These are phyloP conservation scores for Amphiprion ocellaris DNA, from an alignment of 2,113 vertebrate genomes.

Conservation along the genomic window DNA sequence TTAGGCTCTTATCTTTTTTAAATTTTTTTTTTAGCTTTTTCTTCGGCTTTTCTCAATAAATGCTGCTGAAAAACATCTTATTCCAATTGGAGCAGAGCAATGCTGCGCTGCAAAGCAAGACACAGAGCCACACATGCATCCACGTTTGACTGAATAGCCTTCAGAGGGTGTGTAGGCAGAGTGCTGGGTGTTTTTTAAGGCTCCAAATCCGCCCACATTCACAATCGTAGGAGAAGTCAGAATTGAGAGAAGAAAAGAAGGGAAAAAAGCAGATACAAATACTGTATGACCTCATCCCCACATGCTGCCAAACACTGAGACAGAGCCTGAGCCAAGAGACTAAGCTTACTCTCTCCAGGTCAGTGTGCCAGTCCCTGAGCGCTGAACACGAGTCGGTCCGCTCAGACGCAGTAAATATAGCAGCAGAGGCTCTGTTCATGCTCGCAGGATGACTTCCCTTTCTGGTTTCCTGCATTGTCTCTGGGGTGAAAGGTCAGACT, in stretches of 20 bases:
- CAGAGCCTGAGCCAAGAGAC: slow-evolving; percentile 18
- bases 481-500: slow-evolving; percentile 18
- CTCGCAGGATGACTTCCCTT: not conserved
- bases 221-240: not conserved
- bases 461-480: not conserved
- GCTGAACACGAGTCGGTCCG: slow-evolving; percentile 1
- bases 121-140: slow-evolving; percentile 1
- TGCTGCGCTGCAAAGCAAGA: not conserved
- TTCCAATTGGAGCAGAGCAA: not conserved
- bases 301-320: slow-evolving; percentile 45
- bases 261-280: not conserved
- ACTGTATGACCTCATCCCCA: slow-evolving; percentile 24
- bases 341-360: slow-evolving; percentile 18
- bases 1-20: not conserved
- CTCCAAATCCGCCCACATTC: not conserved
- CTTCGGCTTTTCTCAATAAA: not conserved
- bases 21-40: not conserved
- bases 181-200: slow-evolving; percentile 20
- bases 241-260: not conserved
- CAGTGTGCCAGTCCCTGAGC: slow-evolving; percentile 21
- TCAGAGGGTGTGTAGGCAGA: slow-evolving; percentile 14
- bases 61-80: not conserved
- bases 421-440: not conserved
- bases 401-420: not conserved
- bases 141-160: slow-evolving; percentile 4